Percentiles rank a stretch among this genome's conserved stretches.
Evolutionary conservation across 1,140 invertebrate species (phyloP).

Genomic region (Neomicropteryx cornuta): DNA sequence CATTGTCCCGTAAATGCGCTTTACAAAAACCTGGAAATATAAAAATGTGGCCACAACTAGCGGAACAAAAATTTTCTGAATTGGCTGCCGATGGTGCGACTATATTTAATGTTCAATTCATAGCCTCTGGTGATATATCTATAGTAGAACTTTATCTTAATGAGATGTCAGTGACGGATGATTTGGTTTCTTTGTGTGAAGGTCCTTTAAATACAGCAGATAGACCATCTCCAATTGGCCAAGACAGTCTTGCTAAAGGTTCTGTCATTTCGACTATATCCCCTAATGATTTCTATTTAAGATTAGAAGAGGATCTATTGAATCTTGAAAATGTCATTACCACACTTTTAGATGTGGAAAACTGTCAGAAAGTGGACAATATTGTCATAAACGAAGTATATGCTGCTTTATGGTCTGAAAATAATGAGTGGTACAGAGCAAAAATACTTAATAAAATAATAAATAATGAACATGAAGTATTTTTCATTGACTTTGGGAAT

Average conservation of each 20-base stretch:
- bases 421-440: constrained; percentile 53
- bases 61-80: constrained; percentile 51
- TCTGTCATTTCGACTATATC: constrained; percentile 45
- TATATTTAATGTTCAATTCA: constrained; percentile 49
- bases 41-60: constrained; percentile 47
- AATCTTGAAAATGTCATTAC: constrained; percentile 47
- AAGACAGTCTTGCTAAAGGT: constrained; percentile 25
- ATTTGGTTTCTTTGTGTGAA: constrained; percentile 40
- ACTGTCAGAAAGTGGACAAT: constrained; percentile 35
- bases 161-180: constrained; percentile 46
- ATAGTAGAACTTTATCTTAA: constrained; percentile 50
- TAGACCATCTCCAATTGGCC: constrained; percentile 25
- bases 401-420: constrained; percentile 52
- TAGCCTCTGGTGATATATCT: constrained; percentile 51
- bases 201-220: constrained; percentile 22
- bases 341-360: constrained; percentile 36
- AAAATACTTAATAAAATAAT: constrained; percentile 35
- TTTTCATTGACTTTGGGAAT: constrained; percentile 66
- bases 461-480: constrained; percentile 46
- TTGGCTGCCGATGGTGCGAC: constrained; percentile 50
- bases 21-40: constrained; percentile 48
- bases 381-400: constrained; percentile 43
- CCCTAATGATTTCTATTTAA: constrained; percentile 52
- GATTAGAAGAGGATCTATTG: constrained; percentile 39
- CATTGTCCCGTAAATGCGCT: constrained; percentile 50